Evolutionary conservation across 2,113 vertebrate species (phyloP), one percentile per base, ranked within the genome.

Genomic region (Tenrec ecaudatus): DNA sequence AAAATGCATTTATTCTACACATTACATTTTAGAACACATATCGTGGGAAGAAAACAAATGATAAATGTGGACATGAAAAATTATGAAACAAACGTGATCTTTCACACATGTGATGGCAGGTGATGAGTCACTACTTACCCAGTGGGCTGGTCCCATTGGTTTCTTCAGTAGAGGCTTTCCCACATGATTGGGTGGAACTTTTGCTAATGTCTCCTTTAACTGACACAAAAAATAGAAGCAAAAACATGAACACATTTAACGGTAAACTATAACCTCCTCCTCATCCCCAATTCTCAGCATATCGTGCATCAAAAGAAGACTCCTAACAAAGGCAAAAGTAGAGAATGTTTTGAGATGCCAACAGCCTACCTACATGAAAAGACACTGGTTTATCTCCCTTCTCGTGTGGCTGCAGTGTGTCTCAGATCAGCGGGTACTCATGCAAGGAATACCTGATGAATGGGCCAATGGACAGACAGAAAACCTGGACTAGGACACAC

Each of bases 201-300:
- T 99, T 73, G 99, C 98, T 95, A 99, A 95, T 31, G 99, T 99
- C 98, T 99, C 99, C 96, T 99, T 99, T 95, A 99, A 97, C 99
- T 99, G 97, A 95, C 92, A 98, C 53, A 94, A 98, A 98, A 96
- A 96, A 81, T 16, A 95, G 77, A 82, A 92, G 92, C 85, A 79
- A 91, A 96, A 96, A 83, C 96, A 96, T 93, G 92, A 92, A 87
- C 40, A 95, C 76, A 82, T 86, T 19, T 90, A 58, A 79, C 92
- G 71, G 53, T 85, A 77, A 79, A 79, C 84, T 64, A 27, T 19
- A 92, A 82, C 83, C 60, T 90, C 86, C 81, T 95, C 57, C 87
- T 89, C 88, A 53, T 95, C 94, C 96, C 96, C 92, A 97, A 96
- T 80, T 95, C 96, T 94, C 92, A 95, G 90, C 89, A 96, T 85